Percentiles rank a stretch among this genome's conserved stretches.
These are phyloP conservation scores for Phorcus lineatus DNA, from an alignment of 2,888 invertebrate species.

Conservation along the genomic window DNA sequence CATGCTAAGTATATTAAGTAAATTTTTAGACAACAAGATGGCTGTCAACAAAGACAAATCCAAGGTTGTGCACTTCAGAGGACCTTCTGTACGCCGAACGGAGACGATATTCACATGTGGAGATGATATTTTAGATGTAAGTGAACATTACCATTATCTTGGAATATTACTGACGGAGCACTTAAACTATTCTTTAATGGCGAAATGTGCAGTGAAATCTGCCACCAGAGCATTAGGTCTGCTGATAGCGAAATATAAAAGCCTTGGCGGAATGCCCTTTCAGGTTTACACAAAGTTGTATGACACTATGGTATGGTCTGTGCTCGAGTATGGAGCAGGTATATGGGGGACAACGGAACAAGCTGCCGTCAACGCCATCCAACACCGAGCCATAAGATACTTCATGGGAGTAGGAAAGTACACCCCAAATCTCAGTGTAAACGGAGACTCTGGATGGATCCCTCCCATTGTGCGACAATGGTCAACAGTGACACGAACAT, in stretches of 20 bases:
- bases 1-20: too few relatives aligned
- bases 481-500: not conserved
- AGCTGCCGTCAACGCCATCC: slow-evolving; percentile 13
- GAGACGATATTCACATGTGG: not conserved
- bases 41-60: not conserved
- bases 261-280: slow-evolving; percentile 6
- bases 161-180: slow-evolving; percentile 19
- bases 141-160: not conserved
- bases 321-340: slow-evolving; percentile 18
- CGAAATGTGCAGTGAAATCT: slow-evolving; percentile 2
- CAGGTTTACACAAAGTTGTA: slow-evolving; percentile 16
- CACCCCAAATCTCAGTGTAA: not conserved
- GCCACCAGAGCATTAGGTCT: slow-evolving; percentile 21
- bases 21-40: not conserved
- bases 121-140: not conserved
- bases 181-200: slow-evolving; percentile 17
- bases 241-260: slow-evolving; percentile 20
- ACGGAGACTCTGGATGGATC: slow-evolving; percentile 14
- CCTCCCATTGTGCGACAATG: not conserved
- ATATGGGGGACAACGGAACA: slow-evolving; percentile 20
- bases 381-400: slow-evolving; percentile 9
- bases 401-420: not conserved
- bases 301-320: slow-evolving; percentile 10
- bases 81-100: not conserved
- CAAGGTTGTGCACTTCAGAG: not conserved